These are phyloP conservation scores for Drosophila albomicans DNA, from an alignment of 1,140 invertebrate species.

Conservation along the genomic window DNA sequence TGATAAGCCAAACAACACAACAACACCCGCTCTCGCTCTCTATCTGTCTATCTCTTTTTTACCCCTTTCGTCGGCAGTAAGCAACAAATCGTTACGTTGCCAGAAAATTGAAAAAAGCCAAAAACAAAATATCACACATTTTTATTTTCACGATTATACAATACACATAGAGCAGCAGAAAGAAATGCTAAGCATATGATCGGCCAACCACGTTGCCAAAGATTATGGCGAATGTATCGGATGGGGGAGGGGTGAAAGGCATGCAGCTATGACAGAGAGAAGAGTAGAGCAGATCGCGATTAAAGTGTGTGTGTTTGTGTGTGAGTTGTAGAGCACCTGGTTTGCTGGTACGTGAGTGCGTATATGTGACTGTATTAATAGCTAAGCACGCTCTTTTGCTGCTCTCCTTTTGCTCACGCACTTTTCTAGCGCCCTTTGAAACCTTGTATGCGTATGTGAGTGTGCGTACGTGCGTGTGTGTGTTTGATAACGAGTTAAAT, in stretches of 20 bases:
- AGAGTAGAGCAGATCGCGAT: slow-evolving; percentile 12
- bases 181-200: slow-evolving; percentile 69
- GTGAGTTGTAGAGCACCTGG: slow-evolving; percentile 32
- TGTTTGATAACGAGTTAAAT: slow-evolving; percentile 47
- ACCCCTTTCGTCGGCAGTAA: neutral
- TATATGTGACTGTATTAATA: slow-evolving; percentile 33
- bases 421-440: slow-evolving; percentile 23
- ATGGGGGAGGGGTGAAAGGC: neutral
- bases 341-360: slow-evolving; percentile 20
- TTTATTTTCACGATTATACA: slow-evolving; percentile 47
- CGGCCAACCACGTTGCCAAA: slow-evolving; percentile 78
- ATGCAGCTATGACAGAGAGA: slow-evolving; percentile 6
- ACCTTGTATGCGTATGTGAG: neutral
- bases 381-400: slow-evolving; percentile 10
- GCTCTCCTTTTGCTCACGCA: slow-evolving; percentile 13
- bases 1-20: slow-evolving; percentile 36
- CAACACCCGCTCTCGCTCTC: slow-evolving; percentile 1
- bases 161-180: slow-evolving; percentile 11
- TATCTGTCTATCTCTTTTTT: neutral
- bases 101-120: slow-evolving; percentile 16
- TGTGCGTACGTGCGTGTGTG: slow-evolving; percentile 13
- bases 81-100: neutral
- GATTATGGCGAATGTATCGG: slow-evolving; percentile 60
- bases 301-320: slow-evolving; percentile 1
- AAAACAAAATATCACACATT: slow-evolving; percentile 47